Conservation (phyloP, 2,888 invertebrate species). For the Platerodrilus igneus region DNA sequence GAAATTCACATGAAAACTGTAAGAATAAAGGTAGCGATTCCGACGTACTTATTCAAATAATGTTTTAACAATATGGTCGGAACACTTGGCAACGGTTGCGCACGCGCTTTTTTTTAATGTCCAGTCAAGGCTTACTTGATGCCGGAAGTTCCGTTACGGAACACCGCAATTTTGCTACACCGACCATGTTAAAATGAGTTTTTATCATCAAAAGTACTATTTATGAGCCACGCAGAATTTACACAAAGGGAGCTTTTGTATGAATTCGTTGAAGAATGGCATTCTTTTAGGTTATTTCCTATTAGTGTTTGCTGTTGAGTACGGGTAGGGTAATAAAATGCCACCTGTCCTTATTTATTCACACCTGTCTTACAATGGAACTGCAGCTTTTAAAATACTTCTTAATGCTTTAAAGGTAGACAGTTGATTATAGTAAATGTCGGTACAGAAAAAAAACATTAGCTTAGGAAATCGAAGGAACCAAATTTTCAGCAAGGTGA, state of each 20-base stretch:
- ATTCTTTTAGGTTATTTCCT: no score
- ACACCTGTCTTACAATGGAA: no score
- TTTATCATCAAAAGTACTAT: slow-evolving; percentile 29
- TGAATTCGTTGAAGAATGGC: background rate
- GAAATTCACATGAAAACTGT: slow-evolving; percentile 48
- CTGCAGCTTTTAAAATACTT: no score
- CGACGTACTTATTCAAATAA: slow-evolving; percentile 47
- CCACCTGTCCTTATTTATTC: no score
- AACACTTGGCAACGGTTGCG: slow-evolving; percentile 45
- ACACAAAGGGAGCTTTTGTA: background rate
- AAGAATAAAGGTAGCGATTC: slow-evolving; percentile 42
- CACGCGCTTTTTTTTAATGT: slow-evolving; percentile 39
- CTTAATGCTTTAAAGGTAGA: no score
- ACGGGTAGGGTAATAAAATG: no score
- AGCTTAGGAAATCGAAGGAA: no score
- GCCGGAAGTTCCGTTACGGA: slow-evolving; percentile 47
- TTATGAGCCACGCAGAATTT: no score
- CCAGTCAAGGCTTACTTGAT: slow-evolving; percentile 42
- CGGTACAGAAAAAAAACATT: no score
- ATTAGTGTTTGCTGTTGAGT: no score
- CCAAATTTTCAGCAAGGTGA: no score
- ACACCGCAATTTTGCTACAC: slow-evolving; percentile 44
- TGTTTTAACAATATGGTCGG: slow-evolving; percentile 45
- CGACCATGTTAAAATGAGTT: slow-evolving; percentile 39
- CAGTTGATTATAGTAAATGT: no score